phyloP scores from a whole-genome alignment of 2,113 vertebrate species.

The Pungitius pungitius region DNA sequence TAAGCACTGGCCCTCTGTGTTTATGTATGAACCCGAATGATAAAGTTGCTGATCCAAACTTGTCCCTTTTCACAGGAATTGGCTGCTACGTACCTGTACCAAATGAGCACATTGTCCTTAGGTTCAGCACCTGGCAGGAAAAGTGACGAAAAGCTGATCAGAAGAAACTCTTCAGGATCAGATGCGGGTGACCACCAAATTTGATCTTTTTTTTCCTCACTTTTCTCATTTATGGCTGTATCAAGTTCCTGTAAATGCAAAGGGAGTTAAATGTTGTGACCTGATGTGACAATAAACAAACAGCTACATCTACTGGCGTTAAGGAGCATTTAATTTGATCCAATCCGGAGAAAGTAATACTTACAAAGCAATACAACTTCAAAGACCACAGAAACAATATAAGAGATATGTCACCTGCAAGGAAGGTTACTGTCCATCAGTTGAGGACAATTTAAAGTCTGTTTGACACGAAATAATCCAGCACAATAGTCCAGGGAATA shows the following conservation, averaged over 20 bases:
- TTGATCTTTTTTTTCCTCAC: neutral
- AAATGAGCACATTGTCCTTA: conserved; percentile 69
- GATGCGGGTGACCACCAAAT: neutral
- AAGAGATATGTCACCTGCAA: neutral
- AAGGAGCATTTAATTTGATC: neutral
- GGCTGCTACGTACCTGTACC: conserved; percentile 65
- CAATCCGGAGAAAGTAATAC: neutral
- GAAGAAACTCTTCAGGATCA: neutral
- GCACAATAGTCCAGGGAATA: neutral
- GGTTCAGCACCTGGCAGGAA: conserved; percentile 58
- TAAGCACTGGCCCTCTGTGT: neutral
- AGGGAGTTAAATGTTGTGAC: neutral
- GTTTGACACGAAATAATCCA: neutral
- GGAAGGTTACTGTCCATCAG: neutral
- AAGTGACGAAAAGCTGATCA: neutral
- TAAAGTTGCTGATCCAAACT: neutral
- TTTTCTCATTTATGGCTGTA: neutral
- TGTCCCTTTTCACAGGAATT: conserved; percentile 55
- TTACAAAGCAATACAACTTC: neutral
- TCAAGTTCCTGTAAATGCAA: neutral
- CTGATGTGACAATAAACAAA: conserved; percentile 20
- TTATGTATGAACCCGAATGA: neutral
- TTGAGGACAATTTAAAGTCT: neutral
- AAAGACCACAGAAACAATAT: neutral
- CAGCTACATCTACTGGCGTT: conserved; percentile 56